Evolutionary conservation across 2,797 vertebrate species (phyloP), one percentile per base, ranked within the genome.

Genomic region (Trachops cirrhosus): DNA sequence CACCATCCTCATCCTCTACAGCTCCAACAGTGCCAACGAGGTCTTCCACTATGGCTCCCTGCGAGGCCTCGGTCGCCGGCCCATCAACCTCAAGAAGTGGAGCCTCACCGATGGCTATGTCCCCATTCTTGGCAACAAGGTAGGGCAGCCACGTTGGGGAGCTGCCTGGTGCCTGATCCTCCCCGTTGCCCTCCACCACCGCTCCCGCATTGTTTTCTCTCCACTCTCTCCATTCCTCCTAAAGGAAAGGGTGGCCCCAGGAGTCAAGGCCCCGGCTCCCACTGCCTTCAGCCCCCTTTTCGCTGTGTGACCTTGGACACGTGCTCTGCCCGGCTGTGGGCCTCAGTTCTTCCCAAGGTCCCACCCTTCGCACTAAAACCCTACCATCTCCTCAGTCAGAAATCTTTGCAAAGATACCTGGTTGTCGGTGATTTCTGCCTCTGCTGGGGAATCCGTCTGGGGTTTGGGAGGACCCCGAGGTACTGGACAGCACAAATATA

Each of bases 1-100:
- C 96, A 99, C 99, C 73, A 99, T 99, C 97, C 98, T 99, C 98
- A 99, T 99, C 98, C 99, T 99, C 97, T 99, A 99, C 97, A 99
- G 99, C 98, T 99, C 99, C 41, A 99, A 99, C 98, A 99, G 98
- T 34, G 97, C 97, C 96, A 99, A 68, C 1, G 99, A 99, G 84
- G 98, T 98, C 18, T 97, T 98, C 97, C 96, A 98, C 97, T 97
- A 98, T 79, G 94, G 98, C 98, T 41, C 98, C 98, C 96, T 98
- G 97, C 68, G 94, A 96, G 95, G 95, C 82, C 93, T 98, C 93
- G 39, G 97, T 59, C 98, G 97, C 48, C 98, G 94, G 97, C 97
- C 97, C 34, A 98, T 99, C 6, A 97, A 99, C 97, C 98, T 99
- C 87, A 99, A 98, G 98, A 99, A 99, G 96, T 99, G 99, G 99